Evolutionary conservation across 1,140 invertebrate species (phyloP), one percentile per base, ranked within the genome.

Genomic region (Apis cerana): DNA sequence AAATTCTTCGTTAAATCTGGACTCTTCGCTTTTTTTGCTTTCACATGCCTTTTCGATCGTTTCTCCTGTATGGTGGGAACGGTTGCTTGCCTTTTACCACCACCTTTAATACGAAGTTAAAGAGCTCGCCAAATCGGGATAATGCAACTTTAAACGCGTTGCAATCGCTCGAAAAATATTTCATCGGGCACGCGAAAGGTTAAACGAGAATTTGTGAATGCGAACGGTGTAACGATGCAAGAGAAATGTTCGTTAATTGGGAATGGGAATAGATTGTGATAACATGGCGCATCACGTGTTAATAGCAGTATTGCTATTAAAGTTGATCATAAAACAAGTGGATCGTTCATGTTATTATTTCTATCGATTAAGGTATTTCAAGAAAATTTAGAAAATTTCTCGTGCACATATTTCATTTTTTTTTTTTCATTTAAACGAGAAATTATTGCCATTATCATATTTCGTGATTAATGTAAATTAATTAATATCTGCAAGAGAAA

Each of bases 141-240:
- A 70, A 80, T 80, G 67, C 43, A 61, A 71, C 5, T 61, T 80
- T 80, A 80, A 80, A 62, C 68, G 77, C 56, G 58, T 80, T 43
- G 58, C 58, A 11, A 78, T 54, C 23, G 19, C 11, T 8, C 9
- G 13, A n/a, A 54, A 65, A 65, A 77, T 58, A 54, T 33, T 77
- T 43, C 48, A 21, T 56, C 59, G 58, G 9, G n/a, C 43, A 4
- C 1, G 27, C 19, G 65, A 50, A 48, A 27, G 23, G 10, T 71
- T 50, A 19, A 71, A 62, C 27, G 77, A 71, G 52, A 78, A 59
- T 78, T 59, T 50, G 21, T 58, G n/a, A 43, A 27, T 19, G 52
- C 21, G 10, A 72, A 13, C 54, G 23, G 52, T 33, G 13, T 23
- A 50, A 68, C 67, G 67, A 19, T 33, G 33, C 68, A 11, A 10